Percentiles rank a stretch among this genome's conserved stretches.
phyloP scores from a whole-genome alignment of 2,888 invertebrate species.

The Crepidodera aurea region DNA sequence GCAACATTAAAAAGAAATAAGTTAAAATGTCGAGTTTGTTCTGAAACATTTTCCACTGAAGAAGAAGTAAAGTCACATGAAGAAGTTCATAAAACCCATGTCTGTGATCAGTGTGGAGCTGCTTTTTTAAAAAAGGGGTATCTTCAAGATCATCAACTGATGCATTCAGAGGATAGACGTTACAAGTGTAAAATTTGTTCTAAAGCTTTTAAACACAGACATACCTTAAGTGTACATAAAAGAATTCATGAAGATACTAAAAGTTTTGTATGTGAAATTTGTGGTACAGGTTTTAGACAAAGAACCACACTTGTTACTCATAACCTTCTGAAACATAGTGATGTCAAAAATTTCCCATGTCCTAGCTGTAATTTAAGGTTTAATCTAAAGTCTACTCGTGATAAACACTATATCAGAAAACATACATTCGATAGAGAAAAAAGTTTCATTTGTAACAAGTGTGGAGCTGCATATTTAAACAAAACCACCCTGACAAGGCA shows the following conservation, averaged over 20 bases:
- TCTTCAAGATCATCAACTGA: constrained; percentile 42
- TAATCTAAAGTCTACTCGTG: constrained; percentile 49
- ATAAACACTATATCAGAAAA: constrained; percentile 45
- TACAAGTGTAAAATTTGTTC: constrained; percentile 48
- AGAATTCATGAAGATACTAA: constrained; percentile 48
- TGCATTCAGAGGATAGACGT: constrained; percentile 44
- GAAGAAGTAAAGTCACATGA: constrained; percentile 33
- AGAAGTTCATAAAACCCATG: constrained; percentile 40
- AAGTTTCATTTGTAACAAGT: constrained; percentile 33
- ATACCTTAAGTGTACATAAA: constrained; percentile 49
- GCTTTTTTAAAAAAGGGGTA: constrained; percentile 42
- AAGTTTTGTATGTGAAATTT: constrained; percentile 49
- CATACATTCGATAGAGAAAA: constrained; percentile 33
- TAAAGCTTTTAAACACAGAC: constrained; percentile 48
- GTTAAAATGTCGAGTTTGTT: constrained; percentile 31
- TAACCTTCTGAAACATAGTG: constrained; percentile 46
- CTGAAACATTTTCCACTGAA: constrained; percentile 23
- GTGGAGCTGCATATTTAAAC: constrained; percentile 35
- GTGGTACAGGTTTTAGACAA: constrained; percentile 50
- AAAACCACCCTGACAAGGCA: constrained; percentile 38
- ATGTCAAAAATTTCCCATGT: constrained; percentile 49
- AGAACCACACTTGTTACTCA: constrained; percentile 50
- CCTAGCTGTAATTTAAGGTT: constrained; percentile 48
- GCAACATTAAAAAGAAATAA: constrained; percentile 25
- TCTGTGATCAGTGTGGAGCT: constrained; percentile 43